Evolutionary conservation across 2,888 invertebrate species (phyloP).

Genomic region (Arctia plantaginis): DNA sequence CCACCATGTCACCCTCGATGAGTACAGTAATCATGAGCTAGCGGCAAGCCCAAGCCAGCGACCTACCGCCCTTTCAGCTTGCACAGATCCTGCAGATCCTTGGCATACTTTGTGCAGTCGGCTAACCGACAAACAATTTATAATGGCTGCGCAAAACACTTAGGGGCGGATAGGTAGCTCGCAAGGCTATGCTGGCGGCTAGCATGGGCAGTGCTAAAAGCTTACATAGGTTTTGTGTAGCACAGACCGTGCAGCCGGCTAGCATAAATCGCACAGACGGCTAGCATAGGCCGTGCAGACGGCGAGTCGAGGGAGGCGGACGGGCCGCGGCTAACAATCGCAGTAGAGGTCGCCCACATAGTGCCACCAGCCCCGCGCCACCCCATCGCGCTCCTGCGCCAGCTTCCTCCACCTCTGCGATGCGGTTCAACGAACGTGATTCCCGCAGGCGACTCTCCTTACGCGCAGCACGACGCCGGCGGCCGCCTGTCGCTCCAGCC

Average conservation of each 20-base stretch:
- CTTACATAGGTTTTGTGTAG: background rate
- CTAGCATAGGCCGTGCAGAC: constrained; percentile 81
- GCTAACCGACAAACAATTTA: background rate
- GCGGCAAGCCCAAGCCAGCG: constrained; percentile 11
- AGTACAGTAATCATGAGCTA: constrained; percentile 7
- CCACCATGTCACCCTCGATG: constrained; percentile 15
- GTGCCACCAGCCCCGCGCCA: constrained; percentile 76
- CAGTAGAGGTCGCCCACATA: constrained; percentile 80
- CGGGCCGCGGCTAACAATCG: constrained; percentile 84
- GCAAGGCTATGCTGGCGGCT: background rate
- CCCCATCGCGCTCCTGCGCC: constrained; percentile 74
- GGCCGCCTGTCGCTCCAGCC: constrained; percentile 55
- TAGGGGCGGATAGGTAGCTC: background rate
- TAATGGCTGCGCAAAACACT: background rate
- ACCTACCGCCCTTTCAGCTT: background rate
- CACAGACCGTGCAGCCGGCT: constrained; percentile 47
- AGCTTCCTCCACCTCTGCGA: constrained; percentile 94
- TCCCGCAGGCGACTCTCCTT: constrained; percentile 88
- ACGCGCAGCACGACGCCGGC: constrained; percentile 75
- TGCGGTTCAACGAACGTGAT: constrained; percentile 94
- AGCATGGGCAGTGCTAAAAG: background rate
- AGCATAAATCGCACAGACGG: constrained; percentile 11
- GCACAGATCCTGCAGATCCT: background rate
- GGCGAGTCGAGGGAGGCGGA: constrained; percentile 72
- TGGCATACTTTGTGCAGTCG: background rate